Evolutionary conservation across 2,888 invertebrate species (phyloP).

Genomic region (Ceramica pisi): DNA sequence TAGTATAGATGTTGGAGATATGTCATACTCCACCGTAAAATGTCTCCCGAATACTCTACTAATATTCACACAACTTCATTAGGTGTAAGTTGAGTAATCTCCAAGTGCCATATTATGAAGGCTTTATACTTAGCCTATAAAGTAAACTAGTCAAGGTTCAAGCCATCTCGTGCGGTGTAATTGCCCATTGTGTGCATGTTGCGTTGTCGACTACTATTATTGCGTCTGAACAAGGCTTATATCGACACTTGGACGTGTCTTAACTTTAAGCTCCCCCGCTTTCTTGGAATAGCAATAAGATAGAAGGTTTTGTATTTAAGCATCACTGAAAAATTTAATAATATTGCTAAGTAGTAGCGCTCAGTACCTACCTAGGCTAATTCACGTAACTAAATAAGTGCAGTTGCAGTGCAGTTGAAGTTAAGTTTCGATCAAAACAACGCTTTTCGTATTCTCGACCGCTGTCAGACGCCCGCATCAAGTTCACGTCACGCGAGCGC

Average conservation of each 20-base stretch:
- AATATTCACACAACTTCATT: background rate
- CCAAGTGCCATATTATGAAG: conserved; percentile 44
- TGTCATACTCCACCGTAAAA: no score
- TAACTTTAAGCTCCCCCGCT: conserved; percentile 31
- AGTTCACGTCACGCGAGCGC: no score
- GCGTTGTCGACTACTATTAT: conserved; percentile 21
- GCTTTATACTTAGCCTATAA: conserved; percentile 44
- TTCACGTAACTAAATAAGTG: no score
- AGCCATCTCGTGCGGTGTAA: conserved; percentile 50
- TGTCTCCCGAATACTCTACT: background rate
- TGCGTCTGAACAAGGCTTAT: conserved; percentile 35
- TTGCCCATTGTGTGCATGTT: conserved; percentile 56
- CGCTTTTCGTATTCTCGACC: no score
- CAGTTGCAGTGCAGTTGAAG: no score
- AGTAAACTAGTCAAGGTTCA: conserved; percentile 52
- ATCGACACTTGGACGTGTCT: conserved; percentile 37
- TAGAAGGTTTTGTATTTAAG: no score
- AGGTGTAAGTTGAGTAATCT: conserved; percentile 36
- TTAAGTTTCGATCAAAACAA: no score
- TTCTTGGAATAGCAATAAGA: background rate
- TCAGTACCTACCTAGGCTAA: no score
- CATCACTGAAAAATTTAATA: no score
- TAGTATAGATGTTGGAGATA: no score
- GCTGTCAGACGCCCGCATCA: no score
- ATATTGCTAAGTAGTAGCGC: no score